Base-by-base conservation (phyloP, 2,113 vertebrate genomes). In the Phalacrocorax pelagicus region DNA sequence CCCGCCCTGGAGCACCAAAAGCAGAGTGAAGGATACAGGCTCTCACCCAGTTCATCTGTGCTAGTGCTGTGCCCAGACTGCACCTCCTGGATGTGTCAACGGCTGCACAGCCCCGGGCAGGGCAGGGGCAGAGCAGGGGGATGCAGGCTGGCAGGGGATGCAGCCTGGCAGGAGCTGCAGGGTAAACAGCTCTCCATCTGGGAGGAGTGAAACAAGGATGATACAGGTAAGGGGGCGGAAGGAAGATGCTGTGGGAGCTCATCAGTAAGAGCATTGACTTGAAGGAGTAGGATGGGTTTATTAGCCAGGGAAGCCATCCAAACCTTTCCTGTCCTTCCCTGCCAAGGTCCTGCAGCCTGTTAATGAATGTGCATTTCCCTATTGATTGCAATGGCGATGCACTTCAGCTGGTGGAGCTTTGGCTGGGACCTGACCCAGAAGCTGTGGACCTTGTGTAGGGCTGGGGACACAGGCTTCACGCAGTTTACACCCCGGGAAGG, bases 261-360 rank as follows among this genome's bases (percentile, higher is more conserved):
- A 29, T 36, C 4, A 0, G 30, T 22, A 40, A 51, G n/a, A 71
- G 32, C 57, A 32, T 4, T 13, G 46, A 57, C 40, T 26, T 29
- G n/a, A 47, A 78, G 88, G 57, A 81, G 74, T 5, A 67, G 69
- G 65, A 62, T 32, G 81, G 70, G 57, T 77, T 90, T 83, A 59
- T 61, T 9, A 90, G 46, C 66, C 72, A 88, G 88, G 86, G 55
- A 94, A 96, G 46, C 46, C 55, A 90, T 72, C 86, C 88, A 95
- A 88, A 59, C 11, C 62, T 40, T 67, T 38, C 49, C 47, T 11
- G 8, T 24, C 66, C 65, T 44, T 88, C 66, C 70, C 57, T 52
- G 62, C 85, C 82, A n/a, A 85, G 81, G 81, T 80, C 67, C 88
- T 86, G 62, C 82, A 86, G 80, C 49, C 67, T 12, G 8, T 27